Evolutionary conservation across 2,797 vertebrate genomes (phyloP).

Genomic region (Girardinus metallicus): DNA sequence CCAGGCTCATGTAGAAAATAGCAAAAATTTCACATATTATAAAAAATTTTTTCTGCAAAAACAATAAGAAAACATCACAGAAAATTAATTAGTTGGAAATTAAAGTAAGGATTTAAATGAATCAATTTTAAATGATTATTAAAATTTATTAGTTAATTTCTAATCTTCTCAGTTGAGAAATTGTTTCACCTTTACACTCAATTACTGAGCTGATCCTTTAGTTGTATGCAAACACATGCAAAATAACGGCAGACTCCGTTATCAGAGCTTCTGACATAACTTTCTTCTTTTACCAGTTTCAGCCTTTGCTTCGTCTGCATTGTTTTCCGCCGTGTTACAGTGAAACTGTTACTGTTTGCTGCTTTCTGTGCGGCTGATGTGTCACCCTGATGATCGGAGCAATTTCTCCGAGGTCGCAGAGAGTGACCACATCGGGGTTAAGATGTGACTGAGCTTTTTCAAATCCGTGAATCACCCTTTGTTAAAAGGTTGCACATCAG

Average conservation of each 20-base stretch:
- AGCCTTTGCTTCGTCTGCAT: not conserved
- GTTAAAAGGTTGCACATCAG: not conserved
- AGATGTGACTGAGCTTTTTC: constrained; percentile 27
- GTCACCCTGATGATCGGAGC: constrained; percentile 24
- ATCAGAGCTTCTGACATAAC: not conserved
- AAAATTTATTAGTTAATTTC: not conserved
- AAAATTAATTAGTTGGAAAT: not conserved
- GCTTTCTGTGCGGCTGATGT: constrained; percentile 11
- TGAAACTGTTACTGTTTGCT: not conserved
- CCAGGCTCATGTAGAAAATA: not conserved
- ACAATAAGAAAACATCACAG: not conserved
- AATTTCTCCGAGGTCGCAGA: constrained; percentile 24
- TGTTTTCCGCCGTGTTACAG: not conserved
- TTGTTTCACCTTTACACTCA: not conserved
- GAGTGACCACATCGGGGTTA: constrained; percentile 22
- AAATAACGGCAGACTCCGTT: constrained; percentile 6
- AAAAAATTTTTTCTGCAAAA: not conserved
- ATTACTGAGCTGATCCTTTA: not conserved
- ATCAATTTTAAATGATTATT: not conserved
- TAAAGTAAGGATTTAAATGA: not conserved
- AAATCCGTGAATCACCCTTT: constrained; percentile 18
- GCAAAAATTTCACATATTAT: not conserved
- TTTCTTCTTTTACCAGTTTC: not conserved
- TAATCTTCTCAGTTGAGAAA: not conserved
- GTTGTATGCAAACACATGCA: constrained; percentile 1